phyloP scores from a whole-genome alignment of 2,888 invertebrate genomes.

The Dryobotodes eremita region DNA sequence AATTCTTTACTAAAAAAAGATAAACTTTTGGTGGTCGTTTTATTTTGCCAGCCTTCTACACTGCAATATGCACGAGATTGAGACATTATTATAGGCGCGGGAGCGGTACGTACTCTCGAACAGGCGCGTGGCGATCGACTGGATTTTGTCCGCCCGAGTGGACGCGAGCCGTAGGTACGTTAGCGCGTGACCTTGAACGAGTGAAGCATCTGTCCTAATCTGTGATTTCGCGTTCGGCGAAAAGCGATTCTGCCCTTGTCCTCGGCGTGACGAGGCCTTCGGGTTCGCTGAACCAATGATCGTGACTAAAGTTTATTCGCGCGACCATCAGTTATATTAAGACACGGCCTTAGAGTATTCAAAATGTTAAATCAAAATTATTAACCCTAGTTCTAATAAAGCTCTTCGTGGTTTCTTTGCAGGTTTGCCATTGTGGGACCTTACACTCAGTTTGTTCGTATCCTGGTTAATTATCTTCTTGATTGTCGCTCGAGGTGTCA shows the following conservation, averaged over 20 bases:
- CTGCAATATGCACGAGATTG: too few species aligned
- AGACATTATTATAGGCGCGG: too few species aligned
- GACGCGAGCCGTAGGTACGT: too few species aligned
- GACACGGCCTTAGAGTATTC: neutral
- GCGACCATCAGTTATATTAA: neutral
- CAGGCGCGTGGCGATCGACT: too few species aligned
- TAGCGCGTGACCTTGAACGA: too few species aligned
- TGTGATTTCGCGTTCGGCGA: neutral
- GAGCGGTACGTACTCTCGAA: too few species aligned
- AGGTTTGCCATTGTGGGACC: conserved; percentile 92
- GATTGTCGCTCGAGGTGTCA: conserved; percentile 93
- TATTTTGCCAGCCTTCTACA: too few species aligned
- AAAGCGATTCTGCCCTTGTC: neutral
- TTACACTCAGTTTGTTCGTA: conserved; percentile 92
- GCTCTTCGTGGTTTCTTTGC: conserved; percentile 37
- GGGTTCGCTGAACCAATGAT: neutral
- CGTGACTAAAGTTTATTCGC: neutral
- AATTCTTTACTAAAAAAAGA: too few species aligned
- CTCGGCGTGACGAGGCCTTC: neutral
- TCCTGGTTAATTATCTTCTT: conserved; percentile 94
- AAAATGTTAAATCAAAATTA: neutral
- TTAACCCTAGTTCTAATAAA: neutral
- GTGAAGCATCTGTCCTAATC: too few species aligned
- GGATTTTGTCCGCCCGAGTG: too few species aligned
- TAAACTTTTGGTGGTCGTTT: too few species aligned